Evolutionary conservation across 2,797 vertebrate species (phyloP).

Genomic region (Oreortyx pictus): DNA sequence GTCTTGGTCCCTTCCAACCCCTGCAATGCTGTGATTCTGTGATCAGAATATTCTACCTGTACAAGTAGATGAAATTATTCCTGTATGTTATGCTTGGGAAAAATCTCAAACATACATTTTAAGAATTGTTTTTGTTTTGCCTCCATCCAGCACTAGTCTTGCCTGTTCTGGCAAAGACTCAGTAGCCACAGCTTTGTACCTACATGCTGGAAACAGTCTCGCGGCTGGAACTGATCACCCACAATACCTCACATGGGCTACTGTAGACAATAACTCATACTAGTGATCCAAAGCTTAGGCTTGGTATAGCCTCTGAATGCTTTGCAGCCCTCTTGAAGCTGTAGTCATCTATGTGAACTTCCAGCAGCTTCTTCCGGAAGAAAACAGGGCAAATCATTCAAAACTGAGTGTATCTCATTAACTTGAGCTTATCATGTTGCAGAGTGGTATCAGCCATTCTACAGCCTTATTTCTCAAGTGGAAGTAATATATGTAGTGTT

Average conservation of each 20-base stretch:
- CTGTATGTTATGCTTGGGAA: not conserved
- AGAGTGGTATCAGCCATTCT: not conserved
- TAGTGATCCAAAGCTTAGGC: not conserved
- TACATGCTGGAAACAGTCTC: not conserved
- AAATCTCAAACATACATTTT: not conserved
- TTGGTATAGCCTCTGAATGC: not conserved
- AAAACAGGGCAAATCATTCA: conserved; percentile 11
- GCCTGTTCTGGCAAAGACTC: not conserved
- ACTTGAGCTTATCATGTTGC: not conserved
- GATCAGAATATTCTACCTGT: not conserved
- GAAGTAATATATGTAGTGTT: not conserved
- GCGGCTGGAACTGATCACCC: not conserved
- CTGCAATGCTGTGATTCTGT: not conserved
- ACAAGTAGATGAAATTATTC: not conserved
- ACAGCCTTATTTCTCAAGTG: not conserved
- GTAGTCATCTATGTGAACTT: not conserved
- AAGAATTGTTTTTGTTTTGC: not conserved
- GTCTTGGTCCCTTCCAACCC: no score
- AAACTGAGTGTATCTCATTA: not conserved
- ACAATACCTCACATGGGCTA: not conserved
- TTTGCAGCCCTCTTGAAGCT: not conserved
- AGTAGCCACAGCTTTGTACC: not conserved
- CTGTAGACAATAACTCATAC: not conserved
- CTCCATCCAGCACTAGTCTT: not conserved
- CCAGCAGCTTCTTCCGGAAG: conserved; percentile 3